These are phyloP conservation scores for Phymorhynchus buccinoides DNA, from an alignment of 1,140 invertebrate species.

Conservation along the genomic window DNA sequence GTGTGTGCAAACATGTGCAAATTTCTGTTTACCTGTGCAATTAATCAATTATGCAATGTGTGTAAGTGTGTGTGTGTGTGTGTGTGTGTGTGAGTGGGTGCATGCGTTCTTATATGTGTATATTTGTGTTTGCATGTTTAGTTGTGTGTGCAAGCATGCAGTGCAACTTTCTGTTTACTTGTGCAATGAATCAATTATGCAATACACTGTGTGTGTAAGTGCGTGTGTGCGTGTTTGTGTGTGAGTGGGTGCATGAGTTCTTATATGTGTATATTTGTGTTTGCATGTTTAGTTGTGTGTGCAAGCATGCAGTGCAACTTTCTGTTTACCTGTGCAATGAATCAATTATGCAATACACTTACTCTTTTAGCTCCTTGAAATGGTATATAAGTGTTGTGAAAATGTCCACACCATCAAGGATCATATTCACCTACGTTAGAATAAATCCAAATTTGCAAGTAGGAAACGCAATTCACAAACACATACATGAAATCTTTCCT, in stretches of 20 bases:
- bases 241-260: not conserved
- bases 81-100: slow-evolving; percentile 14
- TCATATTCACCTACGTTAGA: too few species aligned
- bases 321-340: too few species aligned
- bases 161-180: not conserved
- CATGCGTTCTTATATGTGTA: not conserved
- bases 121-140: not conserved
- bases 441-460: too few species aligned
- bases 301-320: too few species aligned
- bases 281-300: not conserved
- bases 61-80: slow-evolving; percentile 13
- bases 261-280: not conserved
- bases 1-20: too few species aligned
- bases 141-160: not conserved
- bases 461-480: too few species aligned
- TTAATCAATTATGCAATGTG: too few species aligned
- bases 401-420: too few species aligned
- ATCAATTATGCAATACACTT: too few species aligned
- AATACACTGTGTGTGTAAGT: not conserved
- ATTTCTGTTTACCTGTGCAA: not conserved
- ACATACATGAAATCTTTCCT: too few species aligned
- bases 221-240: not conserved
- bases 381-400: too few species aligned
- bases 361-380: too few species aligned
- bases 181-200: not conserved